Evolutionary conservation across 2,888 invertebrate species (phyloP).

Genomic region (Elegia similella): DNA sequence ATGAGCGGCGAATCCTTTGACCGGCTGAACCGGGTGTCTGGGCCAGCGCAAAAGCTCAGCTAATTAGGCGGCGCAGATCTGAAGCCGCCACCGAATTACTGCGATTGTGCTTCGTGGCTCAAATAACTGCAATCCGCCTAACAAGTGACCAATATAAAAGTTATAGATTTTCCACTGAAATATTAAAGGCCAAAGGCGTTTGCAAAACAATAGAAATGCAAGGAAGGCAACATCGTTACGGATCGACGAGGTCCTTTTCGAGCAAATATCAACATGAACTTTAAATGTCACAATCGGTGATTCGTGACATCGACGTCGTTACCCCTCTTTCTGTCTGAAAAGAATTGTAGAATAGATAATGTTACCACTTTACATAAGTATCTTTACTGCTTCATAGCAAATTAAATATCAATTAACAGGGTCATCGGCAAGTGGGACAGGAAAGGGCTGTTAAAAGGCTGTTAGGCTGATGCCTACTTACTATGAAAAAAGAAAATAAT

Average conservation of each 20-base stretch:
- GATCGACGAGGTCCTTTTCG: slow-evolving; percentile 37
- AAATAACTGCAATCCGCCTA: slow-evolving; percentile 45
- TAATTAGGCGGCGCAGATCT: slow-evolving; percentile 76
- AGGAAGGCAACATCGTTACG: slow-evolving; percentile 34
- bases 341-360: not conserved
- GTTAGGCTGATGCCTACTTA: no score
- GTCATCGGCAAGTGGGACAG: no score
- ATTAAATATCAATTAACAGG: no score
- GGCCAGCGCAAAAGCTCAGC: slow-evolving; percentile 61
- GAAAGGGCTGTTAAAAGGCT: no score
- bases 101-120: slow-evolving; percentile 59
- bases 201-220: slow-evolving; percentile 20
- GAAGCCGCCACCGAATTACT: slow-evolving; percentile 72
- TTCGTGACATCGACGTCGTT: slow-evolving; percentile 32
- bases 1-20: slow-evolving; percentile 79
- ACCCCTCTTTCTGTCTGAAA: slow-evolving; percentile 1
- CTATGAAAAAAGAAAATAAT: no score
- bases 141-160: slow-evolving; percentile 33
- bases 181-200: slow-evolving; percentile 7
- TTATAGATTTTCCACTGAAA: not conserved
- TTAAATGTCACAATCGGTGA: slow-evolving; percentile 69
- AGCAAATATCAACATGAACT: slow-evolving; percentile 74
- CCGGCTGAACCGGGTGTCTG: slow-evolving; percentile 48
- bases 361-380: not conserved
- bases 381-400: no score